Evolutionary conservation across 2,797 vertebrate species (phyloP).

Genomic region (Rhadinocentrus ornatus): DNA sequence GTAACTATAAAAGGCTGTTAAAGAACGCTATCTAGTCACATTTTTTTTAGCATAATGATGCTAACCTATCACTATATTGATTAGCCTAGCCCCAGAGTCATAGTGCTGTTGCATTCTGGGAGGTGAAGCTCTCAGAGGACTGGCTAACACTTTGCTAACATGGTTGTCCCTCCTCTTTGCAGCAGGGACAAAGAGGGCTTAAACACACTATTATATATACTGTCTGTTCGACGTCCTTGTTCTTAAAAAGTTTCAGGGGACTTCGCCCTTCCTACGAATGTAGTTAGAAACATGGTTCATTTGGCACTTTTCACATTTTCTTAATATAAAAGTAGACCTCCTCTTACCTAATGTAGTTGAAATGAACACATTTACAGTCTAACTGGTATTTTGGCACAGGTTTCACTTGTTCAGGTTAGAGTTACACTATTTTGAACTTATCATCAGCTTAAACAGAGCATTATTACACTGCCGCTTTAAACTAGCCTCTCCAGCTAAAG

Average conservation of each 20-base stretch:
- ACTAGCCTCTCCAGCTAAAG: constrained; percentile 81
- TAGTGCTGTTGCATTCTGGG: constrained; percentile 81
- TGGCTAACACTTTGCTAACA: constrained; percentile 71
- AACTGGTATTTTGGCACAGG: constrained; percentile 86
- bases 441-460: constrained; percentile 73
- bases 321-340: constrained; percentile 84
- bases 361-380: constrained; percentile 79
- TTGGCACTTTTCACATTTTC: constrained; percentile 90
- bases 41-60: constrained; percentile 79
- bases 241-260: constrained; percentile 66
- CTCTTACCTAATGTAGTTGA: constrained; percentile 80
- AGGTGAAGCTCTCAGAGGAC: constrained; percentile 66
- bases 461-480: constrained; percentile 76
- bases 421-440: constrained; percentile 72
- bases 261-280: constrained; percentile 55
- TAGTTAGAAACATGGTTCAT: constrained; percentile 84
- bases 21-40: constrained; percentile 87
- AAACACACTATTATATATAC: constrained; percentile 70
- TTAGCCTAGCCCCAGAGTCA: constrained; percentile 77
- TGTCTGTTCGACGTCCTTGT: constrained; percentile 56
- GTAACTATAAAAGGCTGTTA: constrained; percentile 88
- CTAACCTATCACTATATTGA: constrained; percentile 78
- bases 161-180: constrained; percentile 62
- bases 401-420: constrained; percentile 79
- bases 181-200: constrained; percentile 72